Percentiles rank a stretch among this genome's conserved stretches.
phyloP scores from a whole-genome alignment of 2,797 vertebrate species.

The Schizopygopsis pylzovi region DNA sequence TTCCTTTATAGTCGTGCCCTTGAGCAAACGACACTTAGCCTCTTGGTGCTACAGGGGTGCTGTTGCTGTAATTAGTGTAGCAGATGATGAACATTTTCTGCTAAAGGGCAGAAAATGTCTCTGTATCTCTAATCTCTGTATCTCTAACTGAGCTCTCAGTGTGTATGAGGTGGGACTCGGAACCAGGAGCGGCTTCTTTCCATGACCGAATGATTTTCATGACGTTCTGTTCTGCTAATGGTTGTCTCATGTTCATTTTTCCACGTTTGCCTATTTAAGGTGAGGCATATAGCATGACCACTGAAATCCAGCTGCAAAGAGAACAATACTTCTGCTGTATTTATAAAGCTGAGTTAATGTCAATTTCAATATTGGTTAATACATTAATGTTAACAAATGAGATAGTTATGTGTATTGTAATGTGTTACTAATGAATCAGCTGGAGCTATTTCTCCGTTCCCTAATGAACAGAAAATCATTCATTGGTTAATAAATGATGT shows the following conservation, averaged over 20 bases:
- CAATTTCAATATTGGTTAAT: not conserved
- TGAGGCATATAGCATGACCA: not conserved
- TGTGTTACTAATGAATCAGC: not conserved
- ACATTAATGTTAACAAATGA: not conserved
- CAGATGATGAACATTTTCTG: slow-evolving; percentile 3
- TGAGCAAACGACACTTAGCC: slow-evolving; percentile 38
- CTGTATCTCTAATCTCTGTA: slow-evolving; percentile 7
- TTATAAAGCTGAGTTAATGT: not conserved
- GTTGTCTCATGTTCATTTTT: not conserved
- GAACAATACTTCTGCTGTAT: not conserved
- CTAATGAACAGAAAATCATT: not conserved
- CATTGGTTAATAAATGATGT: not conserved
- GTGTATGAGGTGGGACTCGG: not conserved
- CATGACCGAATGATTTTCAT: not conserved
- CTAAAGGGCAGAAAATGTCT: slow-evolving; percentile 22
- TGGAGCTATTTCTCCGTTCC: not conserved
- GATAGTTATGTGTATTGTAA: not conserved
- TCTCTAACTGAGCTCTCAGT: slow-evolving; percentile 8
- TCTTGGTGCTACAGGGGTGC: not conserved
- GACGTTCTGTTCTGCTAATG: not conserved
- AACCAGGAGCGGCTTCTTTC: not conserved
- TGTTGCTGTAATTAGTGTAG: slow-evolving; percentile 34
- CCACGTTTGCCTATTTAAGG: not conserved
- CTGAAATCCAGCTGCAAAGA: not conserved
- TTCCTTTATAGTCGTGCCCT: slow-evolving; percentile 37